Percentiles rank a stretch among this genome's conserved stretches.
Conservation (phyloP, 1,140 invertebrate genomes). For the Bicyclus anynana region DNA sequence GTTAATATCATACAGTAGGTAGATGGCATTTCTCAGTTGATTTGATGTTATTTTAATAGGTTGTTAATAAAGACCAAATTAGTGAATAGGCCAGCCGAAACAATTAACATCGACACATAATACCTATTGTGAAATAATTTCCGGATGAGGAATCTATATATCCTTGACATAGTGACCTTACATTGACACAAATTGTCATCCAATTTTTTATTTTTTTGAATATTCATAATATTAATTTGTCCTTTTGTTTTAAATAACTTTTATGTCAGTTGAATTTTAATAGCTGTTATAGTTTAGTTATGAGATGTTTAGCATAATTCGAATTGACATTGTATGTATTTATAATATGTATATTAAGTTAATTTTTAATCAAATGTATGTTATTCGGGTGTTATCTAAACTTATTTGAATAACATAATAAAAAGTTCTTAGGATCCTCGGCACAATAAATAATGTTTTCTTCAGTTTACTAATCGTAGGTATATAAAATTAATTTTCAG, state of each 20-base stretch:
- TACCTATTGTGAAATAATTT: not conserved
- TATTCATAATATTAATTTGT: conserved; percentile 12
- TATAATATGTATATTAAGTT: no score
- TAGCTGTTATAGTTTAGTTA: not conserved
- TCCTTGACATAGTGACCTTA: conserved; percentile 1
- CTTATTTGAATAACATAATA: not conserved
- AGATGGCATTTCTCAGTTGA: no score
- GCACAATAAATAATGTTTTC: no score
- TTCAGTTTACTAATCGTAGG: no score
- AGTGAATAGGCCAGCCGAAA: no score
- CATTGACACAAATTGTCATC: conserved; percentile 13
- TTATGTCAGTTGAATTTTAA: not conserved
- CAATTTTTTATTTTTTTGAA: conserved; percentile 11
- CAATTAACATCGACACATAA: no score
- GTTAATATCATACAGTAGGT: no score
- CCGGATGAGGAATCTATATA: not conserved
- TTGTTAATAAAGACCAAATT: no score
- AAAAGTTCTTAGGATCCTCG: not conserved
- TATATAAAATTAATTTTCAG: no score
- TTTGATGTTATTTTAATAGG: no score
- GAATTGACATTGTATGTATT: not conserved
- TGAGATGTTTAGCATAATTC: not conserved
- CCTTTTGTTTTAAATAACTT: not conserved
- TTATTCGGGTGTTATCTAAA: not conserved
- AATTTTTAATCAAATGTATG: no score